Evolutionary conservation across 2,797 vertebrate species (phyloP).

Genomic region (Scleropages formosus): DNA sequence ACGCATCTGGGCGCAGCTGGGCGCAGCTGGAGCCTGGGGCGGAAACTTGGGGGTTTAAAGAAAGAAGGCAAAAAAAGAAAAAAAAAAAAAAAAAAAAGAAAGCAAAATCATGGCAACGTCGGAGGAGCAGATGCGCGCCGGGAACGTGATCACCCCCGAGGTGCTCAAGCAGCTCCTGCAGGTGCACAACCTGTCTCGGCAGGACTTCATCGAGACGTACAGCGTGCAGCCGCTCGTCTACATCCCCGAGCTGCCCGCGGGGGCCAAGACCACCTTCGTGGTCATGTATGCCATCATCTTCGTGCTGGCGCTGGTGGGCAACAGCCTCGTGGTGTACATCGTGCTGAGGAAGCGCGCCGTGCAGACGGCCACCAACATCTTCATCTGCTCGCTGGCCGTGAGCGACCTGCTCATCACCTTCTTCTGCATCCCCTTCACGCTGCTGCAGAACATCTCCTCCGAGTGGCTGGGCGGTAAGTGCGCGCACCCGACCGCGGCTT

Average conservation of each 20-base stretch:
- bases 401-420: conserved; percentile 83
- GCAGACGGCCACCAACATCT: conserved; percentile 73
- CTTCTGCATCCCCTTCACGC: conserved; percentile 78
- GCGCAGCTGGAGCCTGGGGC: too few species aligned
- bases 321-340: conserved; percentile 75
- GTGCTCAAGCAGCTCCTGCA: conserved; percentile 70
- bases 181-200: conserved; percentile 73
- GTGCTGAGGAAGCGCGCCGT: conserved; percentile 66
- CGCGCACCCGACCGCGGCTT: too few species aligned
- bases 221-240: conserved; percentile 77
- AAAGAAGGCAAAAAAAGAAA: background rate
- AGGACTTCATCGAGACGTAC: conserved; percentile 75
- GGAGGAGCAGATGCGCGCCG: conserved; percentile 50
- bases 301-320: conserved; percentile 71
- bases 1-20: too few species aligned
- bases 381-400: conserved; percentile 77
- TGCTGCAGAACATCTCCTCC: conserved; percentile 78
- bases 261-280: conserved; percentile 69
- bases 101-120: conserved; percentile 52
- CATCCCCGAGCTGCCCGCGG: conserved; percentile 70
- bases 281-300: conserved; percentile 73
- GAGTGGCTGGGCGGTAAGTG: conserved; percentile 78
- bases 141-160: conserved; percentile 72
- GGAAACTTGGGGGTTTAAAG: too few species aligned
- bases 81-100: background rate